These are phyloP conservation scores for Ophioderma brevispina DNA, from an alignment of 35 echinoderm and acorn worm species.

Conservation along the genomic window DNA sequence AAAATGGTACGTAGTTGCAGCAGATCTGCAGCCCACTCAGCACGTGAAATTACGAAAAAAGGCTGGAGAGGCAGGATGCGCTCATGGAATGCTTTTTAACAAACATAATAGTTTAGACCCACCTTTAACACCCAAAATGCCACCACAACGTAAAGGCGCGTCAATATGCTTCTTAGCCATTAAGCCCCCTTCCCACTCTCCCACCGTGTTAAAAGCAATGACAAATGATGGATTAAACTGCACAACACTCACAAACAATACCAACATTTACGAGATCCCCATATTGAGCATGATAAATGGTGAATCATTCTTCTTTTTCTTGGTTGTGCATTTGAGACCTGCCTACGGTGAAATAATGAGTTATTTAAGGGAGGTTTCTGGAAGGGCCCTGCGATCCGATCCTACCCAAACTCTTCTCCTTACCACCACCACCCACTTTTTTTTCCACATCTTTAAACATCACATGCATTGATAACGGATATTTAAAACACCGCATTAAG, in stretches of 20 bases:
- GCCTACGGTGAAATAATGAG: slow-evolving; percentile 29
- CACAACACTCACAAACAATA: not conserved
- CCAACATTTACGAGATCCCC: slow-evolving; percentile 16
- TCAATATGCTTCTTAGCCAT: slow-evolving; percentile 48
- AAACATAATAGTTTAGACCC: not conserved
- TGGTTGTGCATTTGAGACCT: slow-evolving; percentile 14
- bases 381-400: slow-evolving; percentile 42
- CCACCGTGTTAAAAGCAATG: not conserved
- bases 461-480: not conserved
- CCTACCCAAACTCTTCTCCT: not conserved
- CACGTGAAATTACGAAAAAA: not conserved
- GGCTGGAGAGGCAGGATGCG: not conserved
- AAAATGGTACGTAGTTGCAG: not conserved
- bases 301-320: slow-evolving; percentile 31
- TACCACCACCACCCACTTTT: not conserved
- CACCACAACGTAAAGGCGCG: slow-evolving; percentile 7
- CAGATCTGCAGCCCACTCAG: not conserved
- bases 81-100: not conserved
- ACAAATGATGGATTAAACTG: slow-evolving; percentile 26
- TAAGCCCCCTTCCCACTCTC: not conserved
- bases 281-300: slow-evolving; percentile 7
- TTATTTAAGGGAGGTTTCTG: not conserved
- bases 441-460: not conserved
- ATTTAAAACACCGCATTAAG: no score
- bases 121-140: slow-evolving; percentile 2